Percentiles rank a stretch among this genome's conserved stretches.
These are phyloP conservation scores for Pygocentrus nattereri DNA, from an alignment of 2,797 vertebrate species.

Conservation along the genomic window DNA sequence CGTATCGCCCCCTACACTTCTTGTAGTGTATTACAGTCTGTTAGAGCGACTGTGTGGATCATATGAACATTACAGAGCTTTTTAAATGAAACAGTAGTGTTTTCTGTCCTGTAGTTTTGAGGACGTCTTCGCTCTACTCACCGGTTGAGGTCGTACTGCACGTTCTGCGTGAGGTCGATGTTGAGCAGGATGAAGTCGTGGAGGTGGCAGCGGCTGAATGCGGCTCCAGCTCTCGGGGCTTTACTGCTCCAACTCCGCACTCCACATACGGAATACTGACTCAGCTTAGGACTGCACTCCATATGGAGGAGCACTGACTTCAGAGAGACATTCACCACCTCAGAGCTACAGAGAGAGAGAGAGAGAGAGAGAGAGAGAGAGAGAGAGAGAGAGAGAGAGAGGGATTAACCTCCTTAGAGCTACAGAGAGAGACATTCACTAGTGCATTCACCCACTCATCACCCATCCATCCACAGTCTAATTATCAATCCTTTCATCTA, in stretches of 20 bases:
- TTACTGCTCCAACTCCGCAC: slow-evolving; percentile 92
- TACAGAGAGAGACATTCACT: background rate
- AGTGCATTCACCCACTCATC: too few relatives aligned
- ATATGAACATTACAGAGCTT: too few relatives aligned
- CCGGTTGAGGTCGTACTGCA: slow-evolving; percentile 98
- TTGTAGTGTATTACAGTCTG: too few relatives aligned
- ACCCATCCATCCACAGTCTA: too few relatives aligned
- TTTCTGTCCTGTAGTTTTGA: too few relatives aligned
- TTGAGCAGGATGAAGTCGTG: slow-evolving; percentile 95
- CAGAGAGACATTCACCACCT: slow-evolving; percentile 87
- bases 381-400: background rate
- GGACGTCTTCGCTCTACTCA: slow-evolving; percentile 65
- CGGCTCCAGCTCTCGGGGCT: slow-evolving; percentile 71
- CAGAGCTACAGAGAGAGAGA: background rate
- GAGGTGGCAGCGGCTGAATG: slow-evolving; percentile 92
- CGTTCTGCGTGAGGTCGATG: slow-evolving; percentile 95
- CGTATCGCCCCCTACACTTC: too few relatives aligned
- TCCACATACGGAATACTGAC: slow-evolving; percentile 91
- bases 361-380: background rate
- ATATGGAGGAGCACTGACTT: slow-evolving; percentile 92
- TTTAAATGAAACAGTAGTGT: too few relatives aligned
- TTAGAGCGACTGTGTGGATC: too few relatives aligned
- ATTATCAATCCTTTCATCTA: too few relatives aligned
- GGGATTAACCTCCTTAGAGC: background rate
- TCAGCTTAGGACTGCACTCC: slow-evolving; percentile 93